Evolutionary conservation across 2,113 vertebrate species (phyloP), one percentile per base, ranked within the genome.

Genomic region (Ptyas mucosa): DNA sequence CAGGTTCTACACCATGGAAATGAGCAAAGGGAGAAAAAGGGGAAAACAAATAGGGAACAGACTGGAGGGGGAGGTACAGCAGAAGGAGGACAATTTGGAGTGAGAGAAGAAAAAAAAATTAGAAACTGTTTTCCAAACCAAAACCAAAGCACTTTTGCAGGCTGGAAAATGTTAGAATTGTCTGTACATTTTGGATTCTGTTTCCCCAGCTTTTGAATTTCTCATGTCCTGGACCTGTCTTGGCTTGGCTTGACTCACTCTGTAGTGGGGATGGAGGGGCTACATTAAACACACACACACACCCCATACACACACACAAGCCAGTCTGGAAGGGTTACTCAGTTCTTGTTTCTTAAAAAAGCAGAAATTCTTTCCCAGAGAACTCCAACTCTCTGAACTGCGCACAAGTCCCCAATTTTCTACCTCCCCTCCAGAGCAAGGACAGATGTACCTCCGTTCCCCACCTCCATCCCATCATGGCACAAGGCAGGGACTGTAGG

Each of bases 121-220:
- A 26, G 9, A 55, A 20, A 3, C 51, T 57, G 3, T 15, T 55
- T 89, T 24, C 54, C 2, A 85, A 21, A 14, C 8, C 39, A 34
- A 86, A 89, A 53, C 87, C 34, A n/a, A 93, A 86, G 46, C 61
- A 58, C 49, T 91, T 85, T 89, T 85, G 29, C 87, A 85, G 93
- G 54, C 75, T 91, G 87, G 93, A 89, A 93, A 89, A 91, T 89
- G 46, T 89, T 89, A 86, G 54, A n/a, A 52, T 93, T 7, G 91
- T 69, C 91, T 92, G 91, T 75, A 61, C 46, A 0, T 46, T 39
- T 86, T 86, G 86, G 49, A 53, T 53, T 53, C 51, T 75, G n/a
- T 87, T 92, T 85, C n/a, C 20, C 46, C 26, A 11, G 12, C 29
- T 43, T 85, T 85, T 81, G 58, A 8, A 18, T 89, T 88, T 64